These are phyloP conservation scores for Mormyrus iriodes DNA, from an alignment of 2,113 vertebrate species.

Conservation along the genomic window DNA sequence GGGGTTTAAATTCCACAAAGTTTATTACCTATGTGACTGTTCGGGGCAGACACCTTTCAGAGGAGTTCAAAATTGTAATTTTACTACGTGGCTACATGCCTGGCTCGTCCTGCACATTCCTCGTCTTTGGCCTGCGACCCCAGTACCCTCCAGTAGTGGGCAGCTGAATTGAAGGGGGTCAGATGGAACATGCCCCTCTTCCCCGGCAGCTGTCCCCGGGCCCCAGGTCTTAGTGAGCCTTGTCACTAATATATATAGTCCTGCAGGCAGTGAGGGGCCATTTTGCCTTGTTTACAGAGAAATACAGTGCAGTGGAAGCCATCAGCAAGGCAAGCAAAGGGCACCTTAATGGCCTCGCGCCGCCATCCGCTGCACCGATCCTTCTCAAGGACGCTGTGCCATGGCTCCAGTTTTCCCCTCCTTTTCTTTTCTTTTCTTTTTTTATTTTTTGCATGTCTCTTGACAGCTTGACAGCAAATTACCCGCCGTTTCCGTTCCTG, in stretches of 20 bases:
- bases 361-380: conserved; percentile 6
- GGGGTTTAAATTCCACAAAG: no score
- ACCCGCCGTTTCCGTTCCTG: conserved; percentile 23
- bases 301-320: conserved; percentile 51
- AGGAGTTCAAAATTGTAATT: no score
- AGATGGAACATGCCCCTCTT: neutral
- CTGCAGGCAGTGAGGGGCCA: conserved; percentile 33
- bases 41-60: no score
- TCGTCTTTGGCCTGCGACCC: no score
- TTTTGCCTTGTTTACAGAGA: conserved; percentile 48
- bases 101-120: no score
- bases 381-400: conserved; percentile 19
- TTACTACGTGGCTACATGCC: no score
- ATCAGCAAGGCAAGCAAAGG: conserved; percentile 47
- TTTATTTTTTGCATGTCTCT: conserved; percentile 24
- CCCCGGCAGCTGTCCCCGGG: conserved; percentile 14
- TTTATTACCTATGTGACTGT: no score
- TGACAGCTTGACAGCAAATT: conserved; percentile 43
- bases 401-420: conserved; percentile 29
- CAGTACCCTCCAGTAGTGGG: no score
- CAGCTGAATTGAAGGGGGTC: no score
- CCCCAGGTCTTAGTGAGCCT: conserved; percentile 24
- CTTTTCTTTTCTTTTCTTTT: neutral
- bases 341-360: conserved; percentile 36
- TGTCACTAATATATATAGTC: conserved; percentile 37